These are phyloP conservation scores for Cephus pulcher DNA, from an alignment of 2,888 invertebrate species.

Conservation along the genomic window DNA sequence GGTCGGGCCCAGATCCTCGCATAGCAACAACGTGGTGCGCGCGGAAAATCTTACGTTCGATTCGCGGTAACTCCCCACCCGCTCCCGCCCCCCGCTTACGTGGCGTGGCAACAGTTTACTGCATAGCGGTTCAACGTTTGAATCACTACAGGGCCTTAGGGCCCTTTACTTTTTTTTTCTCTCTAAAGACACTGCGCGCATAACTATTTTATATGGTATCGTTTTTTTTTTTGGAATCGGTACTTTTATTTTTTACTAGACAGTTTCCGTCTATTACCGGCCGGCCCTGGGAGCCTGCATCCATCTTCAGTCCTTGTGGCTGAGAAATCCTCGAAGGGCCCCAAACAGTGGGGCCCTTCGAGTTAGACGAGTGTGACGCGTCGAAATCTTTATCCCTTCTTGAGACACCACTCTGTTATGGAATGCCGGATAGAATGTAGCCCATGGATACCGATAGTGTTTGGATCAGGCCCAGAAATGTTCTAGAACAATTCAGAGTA, in stretches of 20 bases:
- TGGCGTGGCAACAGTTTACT: constrained; percentile 17
- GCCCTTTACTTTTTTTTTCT: neutral
- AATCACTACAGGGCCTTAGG: constrained; percentile 6
- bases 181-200: neutral
- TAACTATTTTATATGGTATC: neutral
- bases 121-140: constrained; percentile 20
- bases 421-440: neutral
- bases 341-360: neutral
- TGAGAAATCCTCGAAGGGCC: neutral
- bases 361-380: neutral
- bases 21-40: constrained; percentile 27
- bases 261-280: neutral
- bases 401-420: neutral
- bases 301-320: neutral
- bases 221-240: neutral
- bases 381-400: neutral
- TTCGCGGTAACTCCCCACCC: constrained; percentile 14
- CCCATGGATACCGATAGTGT: neutral
- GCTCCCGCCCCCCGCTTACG: neutral
- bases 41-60: constrained; percentile 19
- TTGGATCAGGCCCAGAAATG: neutral
- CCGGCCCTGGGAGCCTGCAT: neutral
- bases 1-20: constrained; percentile 27
- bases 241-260: neutral
- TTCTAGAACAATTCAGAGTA: neutral